Base-by-base conservation (phyloP, 2,888 invertebrate genomes). In the Maniola hyperantus region DNA sequence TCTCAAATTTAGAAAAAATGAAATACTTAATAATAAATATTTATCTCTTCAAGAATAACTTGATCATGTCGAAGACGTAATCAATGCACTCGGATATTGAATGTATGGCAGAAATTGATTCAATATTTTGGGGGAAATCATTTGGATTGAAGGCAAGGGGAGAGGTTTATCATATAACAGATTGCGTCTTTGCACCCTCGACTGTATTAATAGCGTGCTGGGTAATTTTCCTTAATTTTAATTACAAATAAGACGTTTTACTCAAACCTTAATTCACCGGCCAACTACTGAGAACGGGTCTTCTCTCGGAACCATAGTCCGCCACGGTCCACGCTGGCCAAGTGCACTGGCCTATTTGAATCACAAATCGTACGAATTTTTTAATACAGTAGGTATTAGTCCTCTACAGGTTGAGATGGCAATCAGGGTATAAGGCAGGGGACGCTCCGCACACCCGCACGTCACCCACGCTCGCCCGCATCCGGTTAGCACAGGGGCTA, bases 91-190 rank as follows among this genome's bases (percentile, higher is more conserved):
- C 46, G 55, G 55, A 55, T 63, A 54, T 63, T 83, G 83, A 87
- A 84, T 87, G 87, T 86, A 87, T 86, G 79, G 78, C 77, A 81
- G 76, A 86, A 87, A 88, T 86, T 87, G 87, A 88, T 88, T 87
- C 84, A 86, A 87, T 88, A 88, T 87, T 87, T 85, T 79, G 76
- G 80, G 83, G 82, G 79, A 83, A 86, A 85, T 79, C 74, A 74
- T 66, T 71, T 60, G 67, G 64, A 74, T 81, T 75, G 74, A 77
- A 81, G 76, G 71, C 76, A 77, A 75, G 77, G 74, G 76, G 68
- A 69, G 71, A 69, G 67, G 65, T 81, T 87, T 90, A 90, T 90
- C 88, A 86, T 83, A 88, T 89, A 89, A 89, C 87, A 77, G 85
- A 87, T 86, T 88, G 82, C 84, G 81, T 81, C 83, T 86, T 84